Base-by-base conservation (phyloP, 2,797 vertebrate genomes). In the Diglossa cyanea region DNA sequence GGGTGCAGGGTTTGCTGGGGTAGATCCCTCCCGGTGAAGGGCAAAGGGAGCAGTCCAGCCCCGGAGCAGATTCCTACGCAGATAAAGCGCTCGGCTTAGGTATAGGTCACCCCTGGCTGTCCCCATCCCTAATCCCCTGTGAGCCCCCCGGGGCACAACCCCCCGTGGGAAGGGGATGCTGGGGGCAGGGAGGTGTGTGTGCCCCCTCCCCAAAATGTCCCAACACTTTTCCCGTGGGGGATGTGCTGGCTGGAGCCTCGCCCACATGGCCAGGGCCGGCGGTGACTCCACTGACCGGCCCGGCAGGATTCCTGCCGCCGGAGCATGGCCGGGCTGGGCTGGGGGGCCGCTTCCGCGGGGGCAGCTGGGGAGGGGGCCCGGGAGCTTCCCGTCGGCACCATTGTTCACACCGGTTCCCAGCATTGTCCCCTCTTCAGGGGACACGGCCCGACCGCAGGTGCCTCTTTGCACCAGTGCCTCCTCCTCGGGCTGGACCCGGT, bases 241-340 rank as follows among this genome's bases (percentile, higher is more conserved):
- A 77, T 26, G 58, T 53, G 73, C 66, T 53, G 39, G 17, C 10
- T 17, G 65, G 58, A 90, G 73, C 79, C 87, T 90, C 79, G 23
- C 87, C 87, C 79, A 40, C n/a, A n/a, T 0, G 87, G 79, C 65
- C 25, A 35, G 35, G 35, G 35, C 35, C 35, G 35, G 35, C 35
- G 17, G 79, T 53, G 87, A 90, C 87, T 39, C 96, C 88, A 84
- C 95, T 93, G 96, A 95, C 95, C 89, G 77, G 95, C 93, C 91
- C 3, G 51, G 91, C 67, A 6, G 86, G 94, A 94, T 92, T 92
- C 95, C 84, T 92, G 79, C 66, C 1, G 66, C 53, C 51, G 4
- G 77, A 86, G 77, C 68, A 10, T 0, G 40, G 91, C 78, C 2
- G 2, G 71, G 80, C 81, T 10, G 2, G 71, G 80, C 81, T 10